Evolutionary conservation across 1,140 invertebrate genomes (phyloP).

Genomic region (Leptinotarsa undecemlineata): DNA sequence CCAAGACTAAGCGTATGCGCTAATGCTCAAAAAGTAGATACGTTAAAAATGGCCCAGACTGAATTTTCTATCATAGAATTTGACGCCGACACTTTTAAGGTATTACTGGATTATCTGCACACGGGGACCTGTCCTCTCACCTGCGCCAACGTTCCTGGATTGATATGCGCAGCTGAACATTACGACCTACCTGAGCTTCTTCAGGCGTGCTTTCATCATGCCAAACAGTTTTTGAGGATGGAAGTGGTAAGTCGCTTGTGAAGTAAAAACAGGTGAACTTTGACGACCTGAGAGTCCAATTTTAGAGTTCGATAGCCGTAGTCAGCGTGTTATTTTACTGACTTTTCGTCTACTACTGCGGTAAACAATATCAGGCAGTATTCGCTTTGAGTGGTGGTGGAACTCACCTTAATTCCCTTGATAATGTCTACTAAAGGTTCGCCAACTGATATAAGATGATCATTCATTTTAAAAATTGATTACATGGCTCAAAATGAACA

Average conservation of each 20-base stretch:
- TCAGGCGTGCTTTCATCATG: slow-evolving; percentile 93
- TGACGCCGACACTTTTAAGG: slow-evolving; percentile 89
- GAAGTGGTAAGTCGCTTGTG: slow-evolving; percentile 70
- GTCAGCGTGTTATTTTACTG: no score
- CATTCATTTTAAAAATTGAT: no score
- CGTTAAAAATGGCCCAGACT: slow-evolving; percentile 86
- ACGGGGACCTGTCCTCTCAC: slow-evolving; percentile 89
- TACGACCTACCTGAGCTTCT: slow-evolving; percentile 91
- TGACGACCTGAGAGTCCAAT: no score
- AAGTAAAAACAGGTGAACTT: no score
- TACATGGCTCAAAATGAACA: no score
- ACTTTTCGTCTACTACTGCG: no score
- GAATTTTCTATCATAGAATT: slow-evolving; percentile 97
- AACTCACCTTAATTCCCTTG: no score
- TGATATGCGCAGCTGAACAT: slow-evolving; percentile 92
- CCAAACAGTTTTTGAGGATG: slow-evolving; percentile 89
- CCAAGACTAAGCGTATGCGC: slow-evolving; percentile 89
- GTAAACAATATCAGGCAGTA: no score
- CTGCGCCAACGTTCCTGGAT: slow-evolving; percentile 87
- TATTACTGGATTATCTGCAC: slow-evolving; percentile 88
- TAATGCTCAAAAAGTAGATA: slow-evolving; percentile 90
- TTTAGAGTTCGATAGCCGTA: no score
- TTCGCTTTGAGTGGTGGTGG: no score
- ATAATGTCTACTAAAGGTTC: no score
- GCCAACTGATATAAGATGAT: no score